Evolutionary conservation across 2,113 vertebrate species (phyloP), one percentile per base, ranked within the genome.

Genomic region (Lynx canadensis): DNA sequence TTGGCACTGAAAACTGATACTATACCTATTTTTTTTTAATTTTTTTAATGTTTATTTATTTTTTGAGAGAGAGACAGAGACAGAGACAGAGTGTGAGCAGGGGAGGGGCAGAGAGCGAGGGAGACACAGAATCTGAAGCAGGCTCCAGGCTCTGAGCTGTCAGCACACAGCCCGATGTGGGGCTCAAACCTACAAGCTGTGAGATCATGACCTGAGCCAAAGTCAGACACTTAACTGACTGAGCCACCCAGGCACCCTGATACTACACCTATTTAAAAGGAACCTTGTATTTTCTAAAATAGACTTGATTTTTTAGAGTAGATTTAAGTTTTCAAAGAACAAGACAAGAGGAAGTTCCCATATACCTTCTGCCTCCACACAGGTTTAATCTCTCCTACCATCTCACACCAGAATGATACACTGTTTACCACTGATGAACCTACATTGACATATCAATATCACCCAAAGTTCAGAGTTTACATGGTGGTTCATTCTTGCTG

Each of bases 1-100:
- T 74, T 95, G 55, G 38, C 23, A 66, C 10, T 52, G 63, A 93
- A 89, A 89, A 66, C 36, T 68, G 82, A 86, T 73, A 71, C 19
- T 31, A 57, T 41, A 4, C 10, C 57, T 76, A 66, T 78, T 95
- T 93, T 45, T 45, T 45, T 45, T 9, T 0, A 45, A 45, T 45
- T 45, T 45, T 45, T 45, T 9, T 9, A 45, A 45, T 45, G 45
- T 45, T 45, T 45, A 9, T 45, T 45, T 45, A 45, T 45, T 45
- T 45, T 45, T 45, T 45, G 8, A 45, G 45, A 45, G 45, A 45
- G 45, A 45, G 45, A 45, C 7, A 45, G 45, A 45, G 41, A 45
- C 41, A 45, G 41, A 45, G 45, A 45, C 8, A 8, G 45, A 45
- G 45, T 45, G 8, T 45, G 45, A 45, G 45, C 45, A 45, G 45